These are phyloP conservation scores for Sphenodon punctatus DNA, from an alignment of 2,797 vertebrate species.

Conservation along the genomic window DNA sequence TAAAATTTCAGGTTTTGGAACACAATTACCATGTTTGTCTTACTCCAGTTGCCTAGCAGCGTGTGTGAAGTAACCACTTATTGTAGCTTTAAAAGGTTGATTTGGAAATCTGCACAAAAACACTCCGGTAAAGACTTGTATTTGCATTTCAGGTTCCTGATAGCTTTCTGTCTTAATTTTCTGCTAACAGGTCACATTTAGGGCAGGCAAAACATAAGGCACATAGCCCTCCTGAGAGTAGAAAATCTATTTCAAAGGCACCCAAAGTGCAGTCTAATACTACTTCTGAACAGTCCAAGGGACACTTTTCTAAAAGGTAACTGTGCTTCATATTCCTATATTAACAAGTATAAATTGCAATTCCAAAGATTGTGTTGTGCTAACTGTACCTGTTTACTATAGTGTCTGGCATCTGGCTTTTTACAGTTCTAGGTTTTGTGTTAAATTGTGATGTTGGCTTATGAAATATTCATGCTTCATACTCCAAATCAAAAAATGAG, in stretches of 20 bases:
- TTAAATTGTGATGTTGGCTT: conserved; percentile 5
- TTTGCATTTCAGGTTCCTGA: conserved; percentile 72
- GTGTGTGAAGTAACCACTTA: background rate
- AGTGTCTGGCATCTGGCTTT: background rate
- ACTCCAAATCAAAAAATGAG: conserved; percentile 7
- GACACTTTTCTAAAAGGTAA: conserved; percentile 99
- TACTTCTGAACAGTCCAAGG: conserved; percentile 94
- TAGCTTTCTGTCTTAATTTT: conserved; percentile 85
- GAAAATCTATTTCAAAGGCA: conserved; percentile 98
- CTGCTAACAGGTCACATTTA: conserved; percentile 98
- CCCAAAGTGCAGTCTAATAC: conserved; percentile 98
- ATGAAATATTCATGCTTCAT: background rate
- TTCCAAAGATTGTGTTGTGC: too few relatives aligned
- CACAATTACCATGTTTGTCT: background rate
- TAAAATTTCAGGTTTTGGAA: background rate
- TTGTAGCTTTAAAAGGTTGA: background rate
- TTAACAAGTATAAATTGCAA: conserved; percentile 65
- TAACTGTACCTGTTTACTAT: conserved; percentile 14
- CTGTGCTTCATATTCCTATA: conserved; percentile 75
- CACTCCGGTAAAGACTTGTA: conserved; percentile 56
- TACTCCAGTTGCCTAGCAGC: conserved; percentile 1
- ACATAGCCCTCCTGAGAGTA: conserved; percentile 98
- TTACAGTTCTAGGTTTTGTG: conserved; percentile 15
- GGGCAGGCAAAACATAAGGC: conserved; percentile 99
- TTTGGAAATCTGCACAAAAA: background rate